These are phyloP conservation scores for Mionectes macconnelli DNA, from an alignment of 2,113 vertebrate species.

Conservation along the genomic window DNA sequence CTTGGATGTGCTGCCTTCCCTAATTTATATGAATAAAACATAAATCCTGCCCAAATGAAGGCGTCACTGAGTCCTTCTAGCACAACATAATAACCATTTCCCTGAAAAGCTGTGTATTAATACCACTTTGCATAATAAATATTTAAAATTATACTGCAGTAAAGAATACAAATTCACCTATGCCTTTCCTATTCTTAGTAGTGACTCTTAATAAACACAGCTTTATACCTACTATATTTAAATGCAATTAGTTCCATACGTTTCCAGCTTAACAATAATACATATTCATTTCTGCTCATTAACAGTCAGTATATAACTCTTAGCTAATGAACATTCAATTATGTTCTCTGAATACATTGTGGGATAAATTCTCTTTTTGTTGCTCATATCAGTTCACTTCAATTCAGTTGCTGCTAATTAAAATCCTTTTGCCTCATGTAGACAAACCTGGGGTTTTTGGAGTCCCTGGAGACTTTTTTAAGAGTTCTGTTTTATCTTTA, in stretches of 20 bases:
- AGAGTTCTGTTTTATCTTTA: conserved; percentile 70
- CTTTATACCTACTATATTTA: conserved; percentile 55
- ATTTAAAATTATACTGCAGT: not conserved
- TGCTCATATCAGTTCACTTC: conserved; percentile 50
- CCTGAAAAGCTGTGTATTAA: not conserved
- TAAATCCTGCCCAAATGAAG: conserved; percentile 8
- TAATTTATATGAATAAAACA: conserved; percentile 10
- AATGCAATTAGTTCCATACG: conserved; percentile 58
- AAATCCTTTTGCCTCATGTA: conserved; percentile 63
- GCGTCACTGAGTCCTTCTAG: not conserved
- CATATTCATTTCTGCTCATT: conserved; percentile 71
- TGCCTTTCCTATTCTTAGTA: not conserved
- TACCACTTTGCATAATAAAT: conserved; percentile 40
- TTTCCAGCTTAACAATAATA: conserved; percentile 63
- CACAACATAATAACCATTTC: not conserved
- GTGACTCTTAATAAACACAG: conserved; percentile 29
- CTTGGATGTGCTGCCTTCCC: not conserved
- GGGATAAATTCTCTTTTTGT: conserved; percentile 58
- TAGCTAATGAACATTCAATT: conserved; percentile 66
- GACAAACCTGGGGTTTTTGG: conserved; percentile 55
- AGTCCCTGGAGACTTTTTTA: conserved; percentile 49
- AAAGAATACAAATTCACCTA: conserved; percentile 46
- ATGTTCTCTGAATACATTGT: conserved; percentile 48
- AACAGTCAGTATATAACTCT: conserved; percentile 65
- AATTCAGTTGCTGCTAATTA: conserved; percentile 65